phyloP scores from a whole-genome alignment of 2,888 invertebrate species.

The Pinctada fucata region DNA sequence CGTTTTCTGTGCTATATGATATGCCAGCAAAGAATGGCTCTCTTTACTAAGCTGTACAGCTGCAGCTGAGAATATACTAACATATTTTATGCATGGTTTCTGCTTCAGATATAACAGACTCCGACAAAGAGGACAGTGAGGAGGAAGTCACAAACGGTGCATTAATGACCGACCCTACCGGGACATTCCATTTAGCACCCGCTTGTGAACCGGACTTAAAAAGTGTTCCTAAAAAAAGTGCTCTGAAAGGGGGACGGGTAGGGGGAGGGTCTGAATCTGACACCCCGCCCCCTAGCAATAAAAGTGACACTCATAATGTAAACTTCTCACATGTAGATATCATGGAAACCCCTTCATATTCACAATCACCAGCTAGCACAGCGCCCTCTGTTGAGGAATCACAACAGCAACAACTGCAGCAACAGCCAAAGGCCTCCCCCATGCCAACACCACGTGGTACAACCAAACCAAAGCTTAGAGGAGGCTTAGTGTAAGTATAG shows the following conservation, averaged over 20 bases:
- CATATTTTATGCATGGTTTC: too few relatives aligned
- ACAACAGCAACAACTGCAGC: constrained; percentile 43
- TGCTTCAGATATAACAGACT: constrained; percentile 33
- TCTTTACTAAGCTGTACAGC: too few relatives aligned
- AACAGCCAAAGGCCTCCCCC: constrained; percentile 51
- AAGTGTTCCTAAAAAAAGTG: constrained; percentile 76
- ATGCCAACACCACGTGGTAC: constrained; percentile 55
- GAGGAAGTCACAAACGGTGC: constrained; percentile 29
- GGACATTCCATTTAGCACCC: constrained; percentile 69
- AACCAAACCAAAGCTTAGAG: constrained; percentile 58
- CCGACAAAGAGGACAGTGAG: constrained; percentile 43
- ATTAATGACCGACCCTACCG: constrained; percentile 35
- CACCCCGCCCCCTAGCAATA: constrained; percentile 18
- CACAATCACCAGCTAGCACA: constrained; percentile 23
- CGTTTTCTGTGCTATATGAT: too few relatives aligned
- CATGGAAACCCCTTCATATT: constrained; percentile 24
- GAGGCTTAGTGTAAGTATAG: constrained; percentile 50
- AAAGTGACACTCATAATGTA: constrained; percentile 28
- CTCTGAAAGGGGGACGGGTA: constrained; percentile 68
- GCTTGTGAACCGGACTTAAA: constrained; percentile 76
- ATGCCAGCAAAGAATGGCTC: too few relatives aligned
- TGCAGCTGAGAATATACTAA: too few relatives aligned
- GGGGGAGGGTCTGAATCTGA: constrained; percentile 9
- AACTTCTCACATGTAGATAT: constrained; percentile 39
- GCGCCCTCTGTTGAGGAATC: constrained; percentile 12